Percentiles rank a stretch among this genome's conserved stretches.
Evolutionary conservation across 2,797 vertebrate genomes (phyloP).

Genomic region (Onychomys leucogaster): DNA sequence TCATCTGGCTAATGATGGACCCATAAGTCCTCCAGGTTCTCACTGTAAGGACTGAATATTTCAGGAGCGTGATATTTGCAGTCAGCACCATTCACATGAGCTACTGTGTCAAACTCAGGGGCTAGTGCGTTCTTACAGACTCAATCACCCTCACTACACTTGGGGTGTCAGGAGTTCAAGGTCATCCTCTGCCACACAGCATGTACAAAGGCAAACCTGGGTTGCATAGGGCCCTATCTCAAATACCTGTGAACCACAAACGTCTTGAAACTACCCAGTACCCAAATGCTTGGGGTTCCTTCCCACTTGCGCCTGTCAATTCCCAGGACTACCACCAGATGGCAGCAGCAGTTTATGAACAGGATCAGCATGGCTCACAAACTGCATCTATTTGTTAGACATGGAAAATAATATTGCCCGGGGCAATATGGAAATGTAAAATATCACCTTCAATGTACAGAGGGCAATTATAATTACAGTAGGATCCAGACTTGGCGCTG

Average conservation of each 20-base stretch:
- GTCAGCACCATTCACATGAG: not conserved
- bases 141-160: not conserved
- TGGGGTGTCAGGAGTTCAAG: not conserved
- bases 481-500: not conserved
- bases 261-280: not conserved
- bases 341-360: constrained; percentile 78
- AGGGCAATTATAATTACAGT: not conserved
- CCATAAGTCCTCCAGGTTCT: not conserved
- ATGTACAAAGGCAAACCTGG: not conserved
- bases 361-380: not conserved
- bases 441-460: not conserved
- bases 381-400: not conserved
- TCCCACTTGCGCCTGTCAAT: not conserved
- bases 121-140: not conserved
- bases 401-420: not conserved
- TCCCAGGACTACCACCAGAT: constrained; percentile 75
- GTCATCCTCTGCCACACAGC: not conserved
- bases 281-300: too few relatives aligned
- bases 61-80: not conserved
- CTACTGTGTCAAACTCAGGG: not conserved
- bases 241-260: not conserved
- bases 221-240: not conserved
- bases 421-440: constrained; percentile 71
- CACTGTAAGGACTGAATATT: not conserved
- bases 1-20: not conserved